Evolutionary conservation across 2,797 vertebrate species (phyloP).

Genomic region (Danio tinwini): DNA sequence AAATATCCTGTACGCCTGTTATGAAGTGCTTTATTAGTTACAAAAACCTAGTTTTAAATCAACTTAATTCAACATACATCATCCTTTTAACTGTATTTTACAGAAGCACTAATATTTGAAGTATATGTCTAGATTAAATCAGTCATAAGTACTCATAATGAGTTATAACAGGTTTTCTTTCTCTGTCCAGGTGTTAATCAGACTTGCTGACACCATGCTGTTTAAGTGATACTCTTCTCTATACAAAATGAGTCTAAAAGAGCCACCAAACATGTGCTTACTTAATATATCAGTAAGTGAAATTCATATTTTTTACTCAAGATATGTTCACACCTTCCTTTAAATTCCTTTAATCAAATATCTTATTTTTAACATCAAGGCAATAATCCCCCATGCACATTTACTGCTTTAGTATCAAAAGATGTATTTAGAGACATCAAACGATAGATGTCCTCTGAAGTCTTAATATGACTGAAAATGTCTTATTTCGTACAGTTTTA

Average conservation of each 20-base stretch:
- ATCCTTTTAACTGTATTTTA: background rate
- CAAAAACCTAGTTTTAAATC: background rate
- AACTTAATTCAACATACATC: too few species aligned
- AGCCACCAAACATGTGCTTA: background rate
- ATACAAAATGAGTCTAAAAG: background rate
- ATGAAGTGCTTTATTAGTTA: background rate
- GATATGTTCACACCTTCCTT: conserved; percentile 20
- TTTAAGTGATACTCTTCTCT: background rate
- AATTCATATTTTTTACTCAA: background rate
- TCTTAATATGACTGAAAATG: conserved; percentile 75
- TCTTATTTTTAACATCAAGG: background rate
- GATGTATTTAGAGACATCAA: background rate
- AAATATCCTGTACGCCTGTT: background rate
- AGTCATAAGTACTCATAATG: background rate
- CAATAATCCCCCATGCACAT: background rate
- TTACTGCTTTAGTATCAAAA: background rate
- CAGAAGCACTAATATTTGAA: background rate
- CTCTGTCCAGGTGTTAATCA: background rate
- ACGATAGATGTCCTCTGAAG: conserved; percentile 57
- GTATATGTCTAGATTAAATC: background rate
- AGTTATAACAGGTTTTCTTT: background rate
- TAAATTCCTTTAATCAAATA: background rate
- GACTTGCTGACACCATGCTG: background rate
- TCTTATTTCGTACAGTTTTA: conserved; percentile 72
- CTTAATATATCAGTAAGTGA: background rate